phyloP scores from a whole-genome alignment of 2,113 vertebrate species.

The Coptodon bakossiorum region DNA sequence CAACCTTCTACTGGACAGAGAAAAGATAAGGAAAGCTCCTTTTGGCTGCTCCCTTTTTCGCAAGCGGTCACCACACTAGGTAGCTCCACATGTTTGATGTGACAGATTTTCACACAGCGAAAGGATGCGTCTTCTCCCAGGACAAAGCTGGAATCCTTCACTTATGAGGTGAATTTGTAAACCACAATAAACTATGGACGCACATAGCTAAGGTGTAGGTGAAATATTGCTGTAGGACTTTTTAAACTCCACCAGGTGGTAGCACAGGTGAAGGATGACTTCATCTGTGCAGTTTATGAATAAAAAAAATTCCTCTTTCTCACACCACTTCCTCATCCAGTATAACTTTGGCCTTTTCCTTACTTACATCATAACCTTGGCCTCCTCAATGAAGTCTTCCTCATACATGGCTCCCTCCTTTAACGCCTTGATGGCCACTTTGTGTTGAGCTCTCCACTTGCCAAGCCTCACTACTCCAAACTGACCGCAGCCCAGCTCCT shows the following conservation, averaged over 20 bases:
- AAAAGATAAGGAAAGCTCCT: not conserved
- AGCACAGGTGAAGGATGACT: not conserved
- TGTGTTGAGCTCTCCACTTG: conserved; percentile 87
- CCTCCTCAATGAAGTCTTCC: conserved; percentile 96
- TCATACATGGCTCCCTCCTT: conserved; percentile 89
- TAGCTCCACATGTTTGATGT: not conserved
- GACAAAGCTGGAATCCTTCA: not conserved
- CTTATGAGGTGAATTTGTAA: not conserved
- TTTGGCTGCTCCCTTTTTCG: not conserved
- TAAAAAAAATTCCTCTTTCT: not conserved
- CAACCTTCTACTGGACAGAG: not conserved
- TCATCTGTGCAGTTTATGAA: not conserved
- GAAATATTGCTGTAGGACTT: not conserved
- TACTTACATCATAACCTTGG: conserved; percentile 94
- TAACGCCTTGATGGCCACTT: conserved; percentile 95
- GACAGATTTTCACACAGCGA: not conserved
- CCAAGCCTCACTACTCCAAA: conserved; percentile 88
- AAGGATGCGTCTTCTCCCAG: not conserved
- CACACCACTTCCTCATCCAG: not conserved
- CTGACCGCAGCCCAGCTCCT: conserved; percentile 88
- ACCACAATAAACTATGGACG: not conserved
- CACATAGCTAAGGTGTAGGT: not conserved
- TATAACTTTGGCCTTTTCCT: not conserved
- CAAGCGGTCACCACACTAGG: not conserved
- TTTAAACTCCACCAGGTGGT: not conserved